Percentiles rank a stretch among this genome's conserved stretches.
Evolutionary conservation across 2,113 vertebrate genomes (phyloP).

Genomic region (Entelurus aequoreus): DNA sequence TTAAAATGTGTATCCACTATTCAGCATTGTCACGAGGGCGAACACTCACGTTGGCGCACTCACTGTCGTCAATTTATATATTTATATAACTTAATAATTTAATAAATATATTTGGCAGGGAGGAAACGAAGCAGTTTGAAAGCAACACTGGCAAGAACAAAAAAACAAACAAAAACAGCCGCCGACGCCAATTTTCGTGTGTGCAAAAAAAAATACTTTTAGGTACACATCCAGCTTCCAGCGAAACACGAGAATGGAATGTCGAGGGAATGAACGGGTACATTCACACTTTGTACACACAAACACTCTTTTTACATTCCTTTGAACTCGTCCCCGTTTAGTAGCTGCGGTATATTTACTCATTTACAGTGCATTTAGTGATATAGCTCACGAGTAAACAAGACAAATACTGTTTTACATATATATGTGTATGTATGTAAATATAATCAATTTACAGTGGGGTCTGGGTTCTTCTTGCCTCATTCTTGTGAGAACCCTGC

Average conservation of each 20-base stretch:
- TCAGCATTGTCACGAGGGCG: slow-evolving; percentile 71
- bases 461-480: slow-evolving; percentile 3
- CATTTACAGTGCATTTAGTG: slow-evolving; percentile 7
- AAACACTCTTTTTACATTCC: slow-evolving; percentile 38
- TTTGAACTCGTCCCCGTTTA: slow-evolving; percentile 5
- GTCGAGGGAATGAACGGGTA: slow-evolving; percentile 63
- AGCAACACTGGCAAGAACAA: slow-evolving; percentile 58
- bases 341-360: neutral
- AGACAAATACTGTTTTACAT: slow-evolving; percentile 33
- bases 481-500: no score
- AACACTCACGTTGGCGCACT: slow-evolving; percentile 66
- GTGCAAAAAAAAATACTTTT: slow-evolving; percentile 51
- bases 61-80: slow-evolving; percentile 71
- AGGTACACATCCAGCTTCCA: slow-evolving; percentile 74
- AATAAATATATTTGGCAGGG: slow-evolving; percentile 74
- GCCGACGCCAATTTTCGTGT: slow-evolving; percentile 61
- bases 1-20: slow-evolving; percentile 73
- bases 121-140: slow-evolving; percentile 49
- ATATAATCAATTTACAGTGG: slow-evolving; percentile 7
- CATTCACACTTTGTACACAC: slow-evolving; percentile 29
- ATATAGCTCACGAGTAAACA: slow-evolving; percentile 35
- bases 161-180: slow-evolving; percentile 50
- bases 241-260: slow-evolving; percentile 67
- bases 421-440: neutral
- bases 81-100: slow-evolving; percentile 55